Percentiles rank a stretch among this genome's conserved stretches.
These are phyloP conservation scores for Channa maculata DNA, from an alignment of 2,113 vertebrate species.

Conservation along the genomic window DNA sequence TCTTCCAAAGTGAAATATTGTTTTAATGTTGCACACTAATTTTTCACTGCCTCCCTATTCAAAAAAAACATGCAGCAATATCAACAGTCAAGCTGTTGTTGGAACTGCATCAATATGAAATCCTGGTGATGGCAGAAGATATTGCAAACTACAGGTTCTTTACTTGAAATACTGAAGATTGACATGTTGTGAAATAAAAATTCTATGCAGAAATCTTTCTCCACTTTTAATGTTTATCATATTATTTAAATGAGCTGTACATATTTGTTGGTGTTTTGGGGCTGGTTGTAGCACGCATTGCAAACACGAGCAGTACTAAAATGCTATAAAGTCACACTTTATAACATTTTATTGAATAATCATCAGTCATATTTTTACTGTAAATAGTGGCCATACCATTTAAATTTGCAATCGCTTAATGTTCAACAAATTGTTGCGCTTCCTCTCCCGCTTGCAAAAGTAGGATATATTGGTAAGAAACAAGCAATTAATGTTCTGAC, in stretches of 20 bases:
- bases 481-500: slow-evolving; percentile 24
- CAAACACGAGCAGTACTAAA: too few species aligned
- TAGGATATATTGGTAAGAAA: slow-evolving; percentile 10
- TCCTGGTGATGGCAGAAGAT: slow-evolving; percentile 16
- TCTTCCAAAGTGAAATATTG: slow-evolving; percentile 51
- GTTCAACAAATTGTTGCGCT: background rate
- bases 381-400: background rate
- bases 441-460: background rate
- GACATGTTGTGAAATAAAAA: slow-evolving; percentile 60
- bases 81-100: slow-evolving; percentile 18
- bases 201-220: slow-evolving; percentile 15
- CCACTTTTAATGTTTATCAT: background rate
- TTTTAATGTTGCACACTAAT: slow-evolving; percentile 25
- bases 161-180: slow-evolving; percentile 37
- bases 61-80: slow-evolving; percentile 5
- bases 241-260: too few species aligned
- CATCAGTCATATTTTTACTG: background rate
- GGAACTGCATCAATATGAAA: slow-evolving; percentile 25
- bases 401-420: background rate
- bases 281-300: too few species aligned
- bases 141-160: slow-evolving; percentile 38
- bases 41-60: slow-evolving; percentile 21
- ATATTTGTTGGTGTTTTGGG: too few species aligned
- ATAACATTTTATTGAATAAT: background rate
- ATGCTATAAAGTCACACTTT: too few species aligned